Base-by-base conservation (phyloP, 2,797 vertebrate species). In the Cossypha polioptera region DNA sequence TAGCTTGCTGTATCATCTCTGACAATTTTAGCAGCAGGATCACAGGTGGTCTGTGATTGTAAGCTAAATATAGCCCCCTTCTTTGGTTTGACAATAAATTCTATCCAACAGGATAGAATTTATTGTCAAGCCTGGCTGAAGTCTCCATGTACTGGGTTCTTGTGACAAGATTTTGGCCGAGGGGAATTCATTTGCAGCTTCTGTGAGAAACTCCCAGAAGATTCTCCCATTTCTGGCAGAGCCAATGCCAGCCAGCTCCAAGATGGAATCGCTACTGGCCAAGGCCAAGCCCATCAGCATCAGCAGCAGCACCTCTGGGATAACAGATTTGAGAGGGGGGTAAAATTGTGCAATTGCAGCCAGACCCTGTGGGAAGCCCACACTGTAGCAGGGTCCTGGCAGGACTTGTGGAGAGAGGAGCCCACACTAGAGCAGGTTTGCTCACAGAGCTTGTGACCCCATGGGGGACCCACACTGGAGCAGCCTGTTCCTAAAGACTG, bases 401-500 rank as follows among this genome's bases (percentile, higher is more conserved):
- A 68, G 68, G 29, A 40, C 9, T 7, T 8, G 4, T 48, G 51
- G 19, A 65, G 48, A 53, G 19, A 48, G 10, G 10, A 59, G 7
- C 4, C 40, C 45, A 22, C 0, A 0, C 6, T n/a, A 13, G 1
- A 63, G 38, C 5, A n/a, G 50, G 6, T 63, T 40, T 80, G 21
- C 16, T 69, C 29, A 8, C 11, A 40, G 36, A 61, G 25, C 8
- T 35, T 28, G 9, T 58, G 76, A 65, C 6, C 5, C 31, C 2
- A 5, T 9, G 2, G 17, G 8, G 5, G 5, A 38, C 10, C 5
- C 45, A 31, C 0, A 1, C 10, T 47, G 5, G 1, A 69, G 31
- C 4, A 51, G 8, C 28, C 10, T 47, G 5, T 16, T 36, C 31
- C 35, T 11, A 6, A 81, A 48, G 31, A 19, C 22, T n/a, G 10